These are phyloP conservation scores for Euspilapteryx auroguttella DNA, from an alignment of 2,888 invertebrate genomes.

Conservation along the genomic window DNA sequence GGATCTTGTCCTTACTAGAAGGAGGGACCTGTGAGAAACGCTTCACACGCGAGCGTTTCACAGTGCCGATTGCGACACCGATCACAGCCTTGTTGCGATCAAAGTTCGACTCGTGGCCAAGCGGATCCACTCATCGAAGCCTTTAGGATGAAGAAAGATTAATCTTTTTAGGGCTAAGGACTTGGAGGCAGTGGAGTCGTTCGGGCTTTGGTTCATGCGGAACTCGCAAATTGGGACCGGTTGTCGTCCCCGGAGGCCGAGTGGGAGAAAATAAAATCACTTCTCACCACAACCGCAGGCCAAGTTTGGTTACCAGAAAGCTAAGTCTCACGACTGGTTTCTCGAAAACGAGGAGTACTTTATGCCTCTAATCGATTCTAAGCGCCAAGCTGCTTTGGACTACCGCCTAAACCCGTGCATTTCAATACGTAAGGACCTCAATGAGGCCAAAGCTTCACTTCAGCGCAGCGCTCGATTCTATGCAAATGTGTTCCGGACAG, in stretches of 20 bases:
- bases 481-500: constrained; percentile 1
- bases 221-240: too few species aligned
- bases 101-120: too few species aligned
- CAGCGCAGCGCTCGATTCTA: background rate
- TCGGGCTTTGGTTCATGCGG: too few species aligned
- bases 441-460: background rate
- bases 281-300: background rate
- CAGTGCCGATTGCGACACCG: too few species aligned
- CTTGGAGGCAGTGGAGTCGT: too few species aligned
- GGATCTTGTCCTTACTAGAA: constrained; percentile 8
- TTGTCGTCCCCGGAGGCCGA: too few species aligned
- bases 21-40: constrained; percentile 5
- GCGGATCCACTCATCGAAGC: background rate
- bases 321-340: background rate
- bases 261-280: too few species aligned
- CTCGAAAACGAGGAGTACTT: background rate
- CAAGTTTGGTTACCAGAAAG: background rate
- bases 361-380: background rate
- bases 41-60: too few species aligned
- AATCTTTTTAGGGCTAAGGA: too few species aligned
- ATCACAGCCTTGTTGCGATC: too few species aligned
- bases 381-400: background rate
- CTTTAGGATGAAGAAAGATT: too few species aligned
- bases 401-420: background rate
- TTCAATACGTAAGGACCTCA: background rate